Evolutionary conservation across 2,113 vertebrate genomes (phyloP), one percentile per base, ranked within the genome.

Genomic region (Cygnus atratus): DNA sequence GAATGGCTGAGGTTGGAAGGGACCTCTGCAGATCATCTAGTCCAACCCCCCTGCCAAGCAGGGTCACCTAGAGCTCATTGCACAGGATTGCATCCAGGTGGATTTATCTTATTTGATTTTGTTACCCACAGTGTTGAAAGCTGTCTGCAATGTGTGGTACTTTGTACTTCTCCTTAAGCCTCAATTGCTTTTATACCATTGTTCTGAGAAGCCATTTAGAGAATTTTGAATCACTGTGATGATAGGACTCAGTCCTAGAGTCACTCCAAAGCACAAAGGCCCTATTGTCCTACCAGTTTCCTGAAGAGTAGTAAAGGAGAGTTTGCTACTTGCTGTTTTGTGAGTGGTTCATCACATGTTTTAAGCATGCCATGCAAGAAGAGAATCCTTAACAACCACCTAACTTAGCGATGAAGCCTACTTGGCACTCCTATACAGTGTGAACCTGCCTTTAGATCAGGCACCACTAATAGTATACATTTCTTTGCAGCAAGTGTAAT

Each of bases 111-210:
- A 16, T 73, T 95, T 95, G 89, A 87, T 81, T 79, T 92, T 24
- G 39, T 78, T 90, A 58, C 70, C 71, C 48, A 55, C 85, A 75
- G 22, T 89, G 95, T 94, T 90, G 84, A 94, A 94, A 92, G 29
- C 31, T 58, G 52, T 61, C 65, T 92, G 88, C 48, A 70, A 24
- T 16, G 54, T 93, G 8, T 75, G 55, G 59, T 68, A 94, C 91
- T 95, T 95, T 83, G 89, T 79, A 78, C 89, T 84, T 92, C 28
- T 81, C 54, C 58, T 94, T 97, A 96, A 97, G 79, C 90, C 90
- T 90, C 81, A 33, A 29, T 52, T 62, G 68, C 73, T 82, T 79
- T 83, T 85, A 67, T 91, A 37, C 87, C 52, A 93, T 97, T 97
- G 94, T 97, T 96, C 86, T 93, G 54, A 86, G 80, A 88, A 96